Conservation (phyloP, 2,888 invertebrate species). For the Meteorus colon region DNA sequence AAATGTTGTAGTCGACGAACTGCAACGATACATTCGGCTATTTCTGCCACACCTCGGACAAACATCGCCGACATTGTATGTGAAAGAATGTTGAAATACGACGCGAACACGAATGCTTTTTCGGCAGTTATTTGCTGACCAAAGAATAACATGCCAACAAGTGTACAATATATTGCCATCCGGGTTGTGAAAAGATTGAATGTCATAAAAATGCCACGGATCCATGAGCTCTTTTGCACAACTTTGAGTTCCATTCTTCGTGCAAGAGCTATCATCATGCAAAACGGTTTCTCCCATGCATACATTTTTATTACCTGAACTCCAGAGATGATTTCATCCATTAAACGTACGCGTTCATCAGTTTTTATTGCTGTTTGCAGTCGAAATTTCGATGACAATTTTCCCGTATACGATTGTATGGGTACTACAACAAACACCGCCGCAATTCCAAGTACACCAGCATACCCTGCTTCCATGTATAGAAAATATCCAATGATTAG, state of each 20-base stretch:
- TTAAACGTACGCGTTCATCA: slow-evolving; percentile 84
- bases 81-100: slow-evolving; percentile 76
- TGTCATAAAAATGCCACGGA: slow-evolving; percentile 81
- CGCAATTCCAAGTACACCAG: slow-evolving; percentile 87
- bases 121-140: slow-evolving; percentile 83
- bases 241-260: slow-evolving; percentile 76
- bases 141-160: slow-evolving; percentile 81
- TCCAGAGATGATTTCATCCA: slow-evolving; percentile 85
- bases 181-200: slow-evolving; percentile 89
- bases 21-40: slow-evolving; percentile 76
- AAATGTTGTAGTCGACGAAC: slow-evolving; percentile 73
- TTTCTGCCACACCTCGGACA: slow-evolving; percentile 75
- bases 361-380: slow-evolving; percentile 77
- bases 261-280: slow-evolving; percentile 77
- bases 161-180: slow-evolving; percentile 84
- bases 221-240: slow-evolving; percentile 78
- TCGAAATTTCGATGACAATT: slow-evolving; percentile 72
- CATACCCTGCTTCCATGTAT: slow-evolving; percentile 83
- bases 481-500: slow-evolving; percentile 85
- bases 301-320: slow-evolving; percentile 88
- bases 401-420: slow-evolving; percentile 80
- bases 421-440: slow-evolving; percentile 90
- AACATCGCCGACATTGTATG: slow-evolving; percentile 78
- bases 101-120: slow-evolving; percentile 77
- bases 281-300: slow-evolving; percentile 84